phyloP scores from a whole-genome alignment of 2,113 vertebrate genomes.

The Haemorhous mexicanus region DNA sequence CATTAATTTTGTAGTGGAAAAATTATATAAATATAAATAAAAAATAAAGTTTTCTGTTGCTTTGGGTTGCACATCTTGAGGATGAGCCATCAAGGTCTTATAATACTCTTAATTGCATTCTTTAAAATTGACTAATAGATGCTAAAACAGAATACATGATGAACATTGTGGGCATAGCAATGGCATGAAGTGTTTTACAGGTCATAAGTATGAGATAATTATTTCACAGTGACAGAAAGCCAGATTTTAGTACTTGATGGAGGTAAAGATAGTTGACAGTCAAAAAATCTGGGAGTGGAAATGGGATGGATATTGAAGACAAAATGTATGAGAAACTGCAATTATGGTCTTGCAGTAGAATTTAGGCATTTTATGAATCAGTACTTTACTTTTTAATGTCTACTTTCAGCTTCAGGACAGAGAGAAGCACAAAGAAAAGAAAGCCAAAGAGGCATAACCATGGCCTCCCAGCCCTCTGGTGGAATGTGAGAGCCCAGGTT shows the following conservation, averaged over 20 bases:
- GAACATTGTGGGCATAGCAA: neutral
- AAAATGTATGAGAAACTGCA: neutral
- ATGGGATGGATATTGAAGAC: neutral
- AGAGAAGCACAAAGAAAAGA: neutral
- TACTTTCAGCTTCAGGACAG: slow-evolving; percentile 18
- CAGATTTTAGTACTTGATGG: neutral
- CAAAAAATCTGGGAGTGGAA: neutral
- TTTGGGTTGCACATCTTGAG: neutral
- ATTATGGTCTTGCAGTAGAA: slow-evolving; percentile 23
- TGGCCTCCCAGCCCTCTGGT: neutral
- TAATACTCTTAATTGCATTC: neutral
- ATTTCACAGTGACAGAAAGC: neutral
- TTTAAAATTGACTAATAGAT: neutral
- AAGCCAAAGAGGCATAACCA: accelerated
- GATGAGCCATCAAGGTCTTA: neutral
- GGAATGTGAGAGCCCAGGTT: neutral
- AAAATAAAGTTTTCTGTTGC: neutral
- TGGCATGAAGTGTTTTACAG: neutral
- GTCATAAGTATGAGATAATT: neutral
- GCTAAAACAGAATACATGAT: neutral
- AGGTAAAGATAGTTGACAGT: slow-evolving; percentile 9
- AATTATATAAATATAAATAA: neutral
- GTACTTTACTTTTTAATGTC: slow-evolving; percentile 38
- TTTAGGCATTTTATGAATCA: slow-evolving; percentile 27
- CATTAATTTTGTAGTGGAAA: neutral